Evolutionary conservation across 1,140 invertebrate genomes (phyloP).

Genomic region (Drosophila kurseongensis): DNA sequence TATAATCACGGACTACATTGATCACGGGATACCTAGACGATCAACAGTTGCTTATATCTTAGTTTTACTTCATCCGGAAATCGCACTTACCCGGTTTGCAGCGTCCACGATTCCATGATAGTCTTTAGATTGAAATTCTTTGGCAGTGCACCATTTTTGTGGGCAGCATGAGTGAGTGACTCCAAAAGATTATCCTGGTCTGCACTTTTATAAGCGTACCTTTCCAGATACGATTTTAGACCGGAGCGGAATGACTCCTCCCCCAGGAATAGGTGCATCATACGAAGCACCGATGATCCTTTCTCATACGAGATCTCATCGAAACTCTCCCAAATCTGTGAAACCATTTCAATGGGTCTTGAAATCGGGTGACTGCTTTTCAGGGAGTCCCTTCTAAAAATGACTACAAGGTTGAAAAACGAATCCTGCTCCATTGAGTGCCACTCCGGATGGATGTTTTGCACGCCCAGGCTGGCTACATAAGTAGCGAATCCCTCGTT

Average conservation of each 20-base stretch:
- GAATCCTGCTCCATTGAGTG: slow-evolving; percentile 88
- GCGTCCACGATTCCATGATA: slow-evolving; percentile 93
- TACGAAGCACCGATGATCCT: slow-evolving; percentile 91
- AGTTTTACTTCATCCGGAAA: too few species aligned
- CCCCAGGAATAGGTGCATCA: slow-evolving; percentile 95
- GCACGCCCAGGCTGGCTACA: slow-evolving; percentile 86
- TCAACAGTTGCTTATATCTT: too few species aligned
- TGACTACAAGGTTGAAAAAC: slow-evolving; percentile 85
- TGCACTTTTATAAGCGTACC: slow-evolving; percentile 88
- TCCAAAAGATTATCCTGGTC: slow-evolving; percentile 93
- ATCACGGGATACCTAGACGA: slow-evolving; percentile 89
- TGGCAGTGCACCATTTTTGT: slow-evolving; percentile 85
- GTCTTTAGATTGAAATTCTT: slow-evolving; percentile 86
- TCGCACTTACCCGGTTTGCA: slow-evolving; percentile 87
- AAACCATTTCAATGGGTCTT: slow-evolving; percentile 87
- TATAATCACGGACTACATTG: slow-evolving; percentile 87
- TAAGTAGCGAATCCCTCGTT: slow-evolving; percentile 95
- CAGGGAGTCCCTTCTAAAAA: slow-evolving; percentile 86
- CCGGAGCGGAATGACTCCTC: slow-evolving; percentile 89
- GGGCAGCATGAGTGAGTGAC: slow-evolving; percentile 88
- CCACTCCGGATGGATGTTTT: slow-evolving; percentile 87
- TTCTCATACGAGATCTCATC: slow-evolving; percentile 95
- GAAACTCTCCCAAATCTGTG: slow-evolving; percentile 94
- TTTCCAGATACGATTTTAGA: slow-evolving; percentile 87
- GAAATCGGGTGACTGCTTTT: slow-evolving; percentile 87